These are phyloP conservation scores for Bugula neritina DNA, from an alignment of 2,888 invertebrate genomes.

Conservation along the genomic window DNA sequence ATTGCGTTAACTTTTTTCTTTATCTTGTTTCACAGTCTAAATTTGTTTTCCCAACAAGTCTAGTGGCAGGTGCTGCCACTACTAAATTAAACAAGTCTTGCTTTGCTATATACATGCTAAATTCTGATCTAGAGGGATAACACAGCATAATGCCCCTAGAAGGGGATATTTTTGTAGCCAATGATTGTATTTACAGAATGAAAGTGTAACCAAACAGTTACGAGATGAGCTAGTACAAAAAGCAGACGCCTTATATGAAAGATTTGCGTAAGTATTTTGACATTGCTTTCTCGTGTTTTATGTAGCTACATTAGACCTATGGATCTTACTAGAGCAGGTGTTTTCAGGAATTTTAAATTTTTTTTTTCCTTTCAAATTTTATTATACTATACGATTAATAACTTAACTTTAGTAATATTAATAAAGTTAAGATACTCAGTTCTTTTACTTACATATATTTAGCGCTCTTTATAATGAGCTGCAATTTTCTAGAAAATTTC, in stretches of 20 bases:
- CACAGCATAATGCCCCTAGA: not conserved
- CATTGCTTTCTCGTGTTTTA: not conserved
- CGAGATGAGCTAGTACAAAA: slow-evolving; percentile 6
- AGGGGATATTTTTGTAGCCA: not conserved
- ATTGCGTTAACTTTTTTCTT: too few species aligned
- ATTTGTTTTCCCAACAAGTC: too few species aligned
- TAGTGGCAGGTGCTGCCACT: too few species aligned
- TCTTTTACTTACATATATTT: too few species aligned
- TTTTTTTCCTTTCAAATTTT: not conserved
- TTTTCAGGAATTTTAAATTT: too few species aligned
- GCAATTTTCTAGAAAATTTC: too few species aligned
- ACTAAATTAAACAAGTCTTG: too few species aligned
- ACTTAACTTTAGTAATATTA: too few species aligned
- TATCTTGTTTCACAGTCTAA: too few species aligned
- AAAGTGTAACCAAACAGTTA: not conserved
- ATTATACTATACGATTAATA: not conserved
- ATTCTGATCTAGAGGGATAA: not conserved
- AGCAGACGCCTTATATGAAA: not conserved
- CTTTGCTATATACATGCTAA: not conserved
- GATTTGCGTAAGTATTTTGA: slow-evolving; percentile 13
- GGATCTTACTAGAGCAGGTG: not conserved
- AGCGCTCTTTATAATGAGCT: too few species aligned
- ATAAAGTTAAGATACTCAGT: too few species aligned
- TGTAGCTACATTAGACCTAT: not conserved
- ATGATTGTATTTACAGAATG: not conserved